Conservation (phyloP, 1,140 invertebrate genomes). For the Bemisia tabaci region DNA sequence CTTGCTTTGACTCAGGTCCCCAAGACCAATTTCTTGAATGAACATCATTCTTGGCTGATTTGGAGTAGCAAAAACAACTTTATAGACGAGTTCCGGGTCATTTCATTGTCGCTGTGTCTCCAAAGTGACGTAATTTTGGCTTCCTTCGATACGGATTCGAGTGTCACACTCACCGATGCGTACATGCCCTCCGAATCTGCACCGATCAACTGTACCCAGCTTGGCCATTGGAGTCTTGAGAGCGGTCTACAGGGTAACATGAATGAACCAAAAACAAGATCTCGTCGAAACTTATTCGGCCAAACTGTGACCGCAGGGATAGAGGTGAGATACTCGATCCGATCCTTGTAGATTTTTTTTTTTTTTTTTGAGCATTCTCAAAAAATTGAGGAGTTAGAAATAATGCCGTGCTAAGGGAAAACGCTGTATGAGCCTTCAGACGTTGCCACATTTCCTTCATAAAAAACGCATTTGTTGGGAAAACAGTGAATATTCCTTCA, state of each 20-base stretch:
- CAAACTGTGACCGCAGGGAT: neutral
- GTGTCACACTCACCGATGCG: neutral
- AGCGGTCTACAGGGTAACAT: neutral
- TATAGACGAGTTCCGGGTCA: neutral
- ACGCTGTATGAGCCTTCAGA: too few relatives aligned
- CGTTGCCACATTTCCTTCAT: too few relatives aligned
- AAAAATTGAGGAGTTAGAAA: too few relatives aligned
- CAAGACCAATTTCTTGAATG: neutral
- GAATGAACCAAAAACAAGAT: neutral
- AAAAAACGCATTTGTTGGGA: too few relatives aligned
- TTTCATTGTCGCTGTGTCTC: neutral
- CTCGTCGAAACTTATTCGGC: neutral
- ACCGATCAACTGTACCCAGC: neutral
- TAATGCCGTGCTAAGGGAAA: too few relatives aligned
- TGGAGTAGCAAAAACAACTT: neutral
- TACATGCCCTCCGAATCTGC: neutral
- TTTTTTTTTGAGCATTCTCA: too few relatives aligned
- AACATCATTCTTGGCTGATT: neutral
- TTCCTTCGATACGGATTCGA: neutral
- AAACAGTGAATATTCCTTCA: too few relatives aligned
- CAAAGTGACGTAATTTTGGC: neutral
- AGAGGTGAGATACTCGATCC: neutral
- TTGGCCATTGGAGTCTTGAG: neutral
- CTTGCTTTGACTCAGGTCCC: too few relatives aligned
- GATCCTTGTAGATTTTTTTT: neutral